A percentile compares a stretch with the other conserved stretches of the same genome.
Evolutionary conservation across 2,113 vertebrate genomes (phyloP).

Genomic region (Oncorhynchus masou): DNA sequence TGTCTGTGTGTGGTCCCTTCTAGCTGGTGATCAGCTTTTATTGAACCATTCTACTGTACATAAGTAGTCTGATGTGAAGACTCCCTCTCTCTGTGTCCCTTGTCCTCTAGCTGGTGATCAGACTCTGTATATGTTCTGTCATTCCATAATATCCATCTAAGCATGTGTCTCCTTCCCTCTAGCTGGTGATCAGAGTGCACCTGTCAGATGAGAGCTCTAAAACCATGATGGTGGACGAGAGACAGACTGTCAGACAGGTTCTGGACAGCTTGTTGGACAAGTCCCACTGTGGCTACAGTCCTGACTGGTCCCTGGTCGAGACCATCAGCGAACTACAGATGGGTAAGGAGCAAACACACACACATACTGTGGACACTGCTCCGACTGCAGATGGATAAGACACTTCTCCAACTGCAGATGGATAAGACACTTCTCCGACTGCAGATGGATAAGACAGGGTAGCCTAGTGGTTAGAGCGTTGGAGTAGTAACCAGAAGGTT

Average conservation of each 20-base stretch:
- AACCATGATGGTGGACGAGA: conserved; percentile 99
- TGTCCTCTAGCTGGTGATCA: conserved; percentile 84
- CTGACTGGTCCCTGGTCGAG: conserved; percentile 97
- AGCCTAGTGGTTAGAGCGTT: no score
- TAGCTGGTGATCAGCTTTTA: no score
- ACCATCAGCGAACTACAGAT: conserved; percentile 93
- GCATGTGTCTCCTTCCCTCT: no score
- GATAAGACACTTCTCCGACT: no score
- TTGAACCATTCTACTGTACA: no score
- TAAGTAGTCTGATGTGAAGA: no score
- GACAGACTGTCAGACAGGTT: conserved; percentile 96
- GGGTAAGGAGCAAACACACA: conserved; percentile 76
- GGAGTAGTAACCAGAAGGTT: no score
- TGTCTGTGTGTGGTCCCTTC: no score
- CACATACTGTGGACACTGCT: not conserved
- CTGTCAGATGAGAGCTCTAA: conserved; percentile 98
- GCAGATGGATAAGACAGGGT: no score
- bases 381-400: not conserved
- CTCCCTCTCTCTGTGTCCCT: no score
- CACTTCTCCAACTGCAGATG: no score
- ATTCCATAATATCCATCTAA: no score
- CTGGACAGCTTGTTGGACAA: conserved; percentile 96
- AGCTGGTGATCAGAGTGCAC: conserved; percentile 96
- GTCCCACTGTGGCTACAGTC: conserved; percentile 93
- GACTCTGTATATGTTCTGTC: conserved; percentile 42